Percentiles rank a stretch among this genome's conserved stretches.
Evolutionary conservation across 1,140 invertebrate species (phyloP).

Genomic region (Drosophila tristis): DNA sequence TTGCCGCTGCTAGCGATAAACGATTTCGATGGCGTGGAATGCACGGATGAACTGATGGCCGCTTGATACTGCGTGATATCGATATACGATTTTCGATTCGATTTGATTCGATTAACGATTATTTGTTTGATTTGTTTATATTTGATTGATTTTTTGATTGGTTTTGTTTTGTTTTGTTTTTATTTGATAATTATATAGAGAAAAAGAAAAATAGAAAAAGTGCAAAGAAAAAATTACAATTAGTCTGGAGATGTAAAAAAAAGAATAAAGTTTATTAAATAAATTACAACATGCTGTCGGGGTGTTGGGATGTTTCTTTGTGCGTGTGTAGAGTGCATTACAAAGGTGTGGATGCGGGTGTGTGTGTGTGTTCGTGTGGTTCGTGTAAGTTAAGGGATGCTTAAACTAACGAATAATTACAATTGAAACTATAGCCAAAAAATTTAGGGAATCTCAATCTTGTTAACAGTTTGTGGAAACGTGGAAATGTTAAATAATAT

Average conservation of each 20-base stretch:
- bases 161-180: conserved; percentile 27
- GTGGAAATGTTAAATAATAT: conserved; percentile 16
- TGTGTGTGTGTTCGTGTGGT: conserved; percentile 2
- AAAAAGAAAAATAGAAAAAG: conserved; percentile 82
- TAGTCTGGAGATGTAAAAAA: conserved; percentile 70
- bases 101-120: conserved; percentile 12
- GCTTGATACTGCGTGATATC: conserved; percentile 77
- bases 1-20: conserved; percentile 83
- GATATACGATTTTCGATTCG: conserved; percentile 24
- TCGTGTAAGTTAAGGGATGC: conserved; percentile 34
- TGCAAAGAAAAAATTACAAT: conserved; percentile 78
- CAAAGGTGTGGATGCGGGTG: background rate
- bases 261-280: conserved; percentile 53
- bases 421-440: conserved; percentile 47
- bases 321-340: conserved; percentile 19
- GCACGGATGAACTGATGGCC: conserved; percentile 85
- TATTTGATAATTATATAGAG: conserved; percentile 49
- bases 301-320: conserved; percentile 1
- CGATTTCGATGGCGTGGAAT: conserved; percentile 87
- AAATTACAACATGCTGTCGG: conserved; percentile 58
- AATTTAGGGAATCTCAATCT: background rate
- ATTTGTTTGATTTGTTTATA: conserved; percentile 19
- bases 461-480: conserved; percentile 35
- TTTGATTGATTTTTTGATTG: conserved; percentile 39
- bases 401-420: conserved; percentile 38